A percentile compares a stretch with the other conserved stretches of the same genome.
Evolutionary conservation across 1,140 invertebrate genomes (phyloP).

Genomic region (Drosophila kepulauana): DNA sequence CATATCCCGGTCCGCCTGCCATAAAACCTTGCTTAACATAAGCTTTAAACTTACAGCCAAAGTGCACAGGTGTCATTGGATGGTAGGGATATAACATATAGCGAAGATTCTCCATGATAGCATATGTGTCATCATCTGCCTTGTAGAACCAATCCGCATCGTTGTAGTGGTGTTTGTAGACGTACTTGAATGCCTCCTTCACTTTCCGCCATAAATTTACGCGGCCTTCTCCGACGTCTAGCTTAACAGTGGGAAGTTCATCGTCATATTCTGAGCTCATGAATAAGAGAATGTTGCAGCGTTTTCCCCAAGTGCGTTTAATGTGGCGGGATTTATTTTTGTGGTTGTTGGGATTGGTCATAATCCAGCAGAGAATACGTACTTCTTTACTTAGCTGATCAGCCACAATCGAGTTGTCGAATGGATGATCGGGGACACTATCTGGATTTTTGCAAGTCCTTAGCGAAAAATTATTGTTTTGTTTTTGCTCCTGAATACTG

Average conservation of each 20-base stretch:
- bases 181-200: constrained; percentile 95
- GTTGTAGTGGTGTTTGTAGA: constrained; percentile 92
- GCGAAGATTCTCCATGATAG: constrained; percentile 95
- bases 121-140: constrained; percentile 97
- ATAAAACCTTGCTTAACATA: constrained; percentile 96
- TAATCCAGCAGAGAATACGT: constrained; percentile 97
- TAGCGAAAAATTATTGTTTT: no score
- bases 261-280: constrained; percentile 93
- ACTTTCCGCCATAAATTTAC: constrained; percentile 98
- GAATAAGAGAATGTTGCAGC: constrained; percentile 95
- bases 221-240: constrained; percentile 94
- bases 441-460: no score
- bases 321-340: constrained; percentile 95
- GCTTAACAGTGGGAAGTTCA: constrained; percentile 89
- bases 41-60: constrained; percentile 95
- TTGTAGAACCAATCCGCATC: constrained; percentile 97
- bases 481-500: no score
- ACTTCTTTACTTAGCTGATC: constrained; percentile 88
- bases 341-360: constrained; percentile 96
- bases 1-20: constrained; percentile 97
- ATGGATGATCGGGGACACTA: constrained; percentile 74
- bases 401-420: constrained; percentile 63
- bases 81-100: constrained; percentile 93
- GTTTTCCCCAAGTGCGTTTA: constrained; percentile 97
- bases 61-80: constrained; percentile 91